A percentile compares a stretch with the other conserved stretches of the same genome.
Conservation (phyloP, 2,113 vertebrate genomes). For the Protobothrops flavoviridis region DNA sequence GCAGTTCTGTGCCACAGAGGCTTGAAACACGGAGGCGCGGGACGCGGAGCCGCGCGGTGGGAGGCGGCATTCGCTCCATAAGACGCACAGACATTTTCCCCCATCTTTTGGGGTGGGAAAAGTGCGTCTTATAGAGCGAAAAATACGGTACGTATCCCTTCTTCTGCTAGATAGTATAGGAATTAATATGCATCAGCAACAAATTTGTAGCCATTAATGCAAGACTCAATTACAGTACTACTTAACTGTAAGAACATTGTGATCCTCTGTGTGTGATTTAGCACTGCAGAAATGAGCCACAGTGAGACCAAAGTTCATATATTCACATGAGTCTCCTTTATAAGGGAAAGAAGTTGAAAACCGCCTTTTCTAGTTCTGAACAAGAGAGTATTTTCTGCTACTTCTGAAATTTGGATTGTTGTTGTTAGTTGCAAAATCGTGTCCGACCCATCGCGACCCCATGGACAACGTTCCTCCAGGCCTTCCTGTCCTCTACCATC, state of each 20-base stretch:
- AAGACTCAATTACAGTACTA: not conserved
- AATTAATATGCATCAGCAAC: not conserved
- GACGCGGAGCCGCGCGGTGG: too few relatives aligned
- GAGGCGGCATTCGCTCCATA: too few relatives aligned
- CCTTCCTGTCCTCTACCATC: too few relatives aligned
- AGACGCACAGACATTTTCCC: too few relatives aligned
- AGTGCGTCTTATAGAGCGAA: too few relatives aligned
- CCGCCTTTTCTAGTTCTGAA: not conserved
- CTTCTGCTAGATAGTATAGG: not conserved
- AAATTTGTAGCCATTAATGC: not conserved
- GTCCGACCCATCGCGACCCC: too few relatives aligned
- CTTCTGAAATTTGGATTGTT: too few relatives aligned
- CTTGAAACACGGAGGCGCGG: too few relatives aligned
- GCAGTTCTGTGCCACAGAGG: too few relatives aligned
- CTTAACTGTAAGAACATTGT: not conserved
- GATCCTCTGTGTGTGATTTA: not conserved
- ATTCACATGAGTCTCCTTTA: not conserved
- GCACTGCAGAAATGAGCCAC: not conserved
- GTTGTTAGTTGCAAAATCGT: too few relatives aligned
- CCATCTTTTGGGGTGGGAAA: too few relatives aligned
- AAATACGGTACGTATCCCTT: slow-evolving; percentile 2
- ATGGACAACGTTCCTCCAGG: too few relatives aligned
- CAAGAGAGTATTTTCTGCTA: not conserved
- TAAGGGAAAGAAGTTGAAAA: not conserved
- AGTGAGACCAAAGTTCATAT: not conserved